Evolutionary conservation across 2,888 invertebrate species (phyloP).

Genomic region (Strigamia crassipes): DNA sequence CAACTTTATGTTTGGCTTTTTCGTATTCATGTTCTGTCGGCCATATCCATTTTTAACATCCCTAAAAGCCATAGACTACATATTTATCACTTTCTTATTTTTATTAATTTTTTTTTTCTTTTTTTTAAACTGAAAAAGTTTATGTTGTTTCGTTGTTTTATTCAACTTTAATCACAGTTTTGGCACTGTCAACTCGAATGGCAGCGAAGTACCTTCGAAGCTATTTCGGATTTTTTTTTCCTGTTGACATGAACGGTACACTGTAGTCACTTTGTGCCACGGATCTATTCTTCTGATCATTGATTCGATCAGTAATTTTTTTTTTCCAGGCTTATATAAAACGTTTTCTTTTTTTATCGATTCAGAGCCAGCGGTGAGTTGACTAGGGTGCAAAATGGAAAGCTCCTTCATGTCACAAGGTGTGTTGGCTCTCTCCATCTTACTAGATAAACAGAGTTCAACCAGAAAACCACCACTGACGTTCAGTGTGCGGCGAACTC

Average conservation of each 20-base stretch:
- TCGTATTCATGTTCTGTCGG: not conserved
- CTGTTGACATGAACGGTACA: not conserved
- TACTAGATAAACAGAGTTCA: slow-evolving; percentile 10
- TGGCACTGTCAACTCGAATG: not conserved
- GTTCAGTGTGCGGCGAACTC: not conserved
- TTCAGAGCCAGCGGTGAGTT: not conserved
- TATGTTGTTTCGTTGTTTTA: not conserved
- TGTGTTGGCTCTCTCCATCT: slow-evolving; percentile 22
- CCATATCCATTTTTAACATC: not conserved
- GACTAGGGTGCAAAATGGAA: slow-evolving; percentile 1
- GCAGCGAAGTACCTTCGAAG: not conserved
- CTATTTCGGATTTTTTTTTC: not conserved
- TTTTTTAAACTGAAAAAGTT: no score
- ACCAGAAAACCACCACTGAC: not conserved
- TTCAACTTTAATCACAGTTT: not conserved
- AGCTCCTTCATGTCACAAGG: not conserved
- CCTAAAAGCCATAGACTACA: not conserved
- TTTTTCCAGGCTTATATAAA: not conserved
- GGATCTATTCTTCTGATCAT: not conserved
- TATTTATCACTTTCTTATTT: not conserved
- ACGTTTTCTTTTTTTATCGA: slow-evolving; percentile 1
- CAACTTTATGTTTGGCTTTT: not conserved
- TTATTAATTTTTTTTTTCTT: not conserved
- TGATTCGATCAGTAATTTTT: not conserved
- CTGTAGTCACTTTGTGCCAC: not conserved